A percentile compares a stretch with the other conserved stretches of the same genome.
Evolutionary conservation across 2,797 vertebrate species (phyloP).

Genomic region (Enteromius afrohamiltoni): DNA sequence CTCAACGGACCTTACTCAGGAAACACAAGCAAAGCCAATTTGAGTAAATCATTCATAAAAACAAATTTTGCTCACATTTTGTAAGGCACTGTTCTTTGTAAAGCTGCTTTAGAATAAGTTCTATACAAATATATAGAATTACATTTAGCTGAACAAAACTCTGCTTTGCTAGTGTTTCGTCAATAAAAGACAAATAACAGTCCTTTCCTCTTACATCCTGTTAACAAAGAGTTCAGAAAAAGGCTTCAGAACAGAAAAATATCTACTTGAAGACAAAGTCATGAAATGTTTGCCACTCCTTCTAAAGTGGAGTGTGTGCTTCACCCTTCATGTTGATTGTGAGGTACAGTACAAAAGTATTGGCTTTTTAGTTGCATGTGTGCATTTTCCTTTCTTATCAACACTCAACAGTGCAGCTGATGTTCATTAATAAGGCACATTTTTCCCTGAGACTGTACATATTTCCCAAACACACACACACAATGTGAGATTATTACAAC

Average conservation of each 20-base stretch:
- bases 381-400: neutral
- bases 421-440: constrained; percentile 2
- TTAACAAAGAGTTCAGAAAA: neutral
- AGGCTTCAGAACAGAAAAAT: neutral
- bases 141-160: neutral
- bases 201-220: neutral
- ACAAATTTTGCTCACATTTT: neutral
- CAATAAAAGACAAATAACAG: neutral
- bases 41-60: neutral
- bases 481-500: neutral
- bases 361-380: neutral
- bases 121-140: neutral
- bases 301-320: neutral
- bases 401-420: neutral
- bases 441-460: constrained; percentile 29
- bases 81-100: neutral
- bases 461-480: neutral
- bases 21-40: neutral
- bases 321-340: neutral
- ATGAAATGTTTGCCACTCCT: neutral
- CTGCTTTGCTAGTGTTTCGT: neutral
- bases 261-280: neutral
- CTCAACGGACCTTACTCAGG: neutral
- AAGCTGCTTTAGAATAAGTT: neutral
- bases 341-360: neutral